Evolutionary conservation across 2,113 vertebrate genomes (phyloP), one percentile per base, ranked within the genome.

Genomic region (Spea multiplicata): DNA sequence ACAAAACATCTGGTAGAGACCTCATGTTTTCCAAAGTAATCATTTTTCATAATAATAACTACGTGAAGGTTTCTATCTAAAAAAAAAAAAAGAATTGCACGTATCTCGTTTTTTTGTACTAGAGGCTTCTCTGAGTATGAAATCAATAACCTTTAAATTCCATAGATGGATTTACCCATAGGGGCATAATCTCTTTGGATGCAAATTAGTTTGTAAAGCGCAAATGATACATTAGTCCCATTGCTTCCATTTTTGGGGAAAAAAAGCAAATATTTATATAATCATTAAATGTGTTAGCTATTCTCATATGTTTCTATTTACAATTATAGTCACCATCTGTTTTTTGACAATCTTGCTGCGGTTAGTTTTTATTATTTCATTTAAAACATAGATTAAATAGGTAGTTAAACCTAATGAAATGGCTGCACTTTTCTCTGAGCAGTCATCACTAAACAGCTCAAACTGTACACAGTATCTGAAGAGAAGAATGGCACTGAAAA

Each of bases 11-110:
- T 80, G 78, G 78, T 52, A 57, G 78, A 80, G 78, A 80, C 78
- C 71, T 80, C 71, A 68, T 80, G 78, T 80, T 80, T 80, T 80
- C 78, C 78, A 80, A 80, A 80, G 78, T 80, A 80, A 80, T 80
- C 78, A 80, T 80, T 80, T 80, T 80, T 80, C 78, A 80, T 80
- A 73, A 71, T 80, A 80, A 80, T 74, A 80, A 80, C 68, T 47
- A 59, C 49, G 17, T n/a, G 46, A 66, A 61, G 59, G 44, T n/a
- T 80, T 74, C 53, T 73, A 72, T 80, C 59, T 61, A 9, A 64
- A 49, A 50, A 65, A 4, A 65, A 4, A 64, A 69, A 9, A 13
- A 66, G 9, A 49, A 73, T 53, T 53, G n/a, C 46, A 48, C 44
- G 53, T 66, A 67, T 49, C 59, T 12, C 44, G 47, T 53, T 46